Conservation (phyloP, 2,113 vertebrate genomes). For the Saiga tatarica region DNA sequence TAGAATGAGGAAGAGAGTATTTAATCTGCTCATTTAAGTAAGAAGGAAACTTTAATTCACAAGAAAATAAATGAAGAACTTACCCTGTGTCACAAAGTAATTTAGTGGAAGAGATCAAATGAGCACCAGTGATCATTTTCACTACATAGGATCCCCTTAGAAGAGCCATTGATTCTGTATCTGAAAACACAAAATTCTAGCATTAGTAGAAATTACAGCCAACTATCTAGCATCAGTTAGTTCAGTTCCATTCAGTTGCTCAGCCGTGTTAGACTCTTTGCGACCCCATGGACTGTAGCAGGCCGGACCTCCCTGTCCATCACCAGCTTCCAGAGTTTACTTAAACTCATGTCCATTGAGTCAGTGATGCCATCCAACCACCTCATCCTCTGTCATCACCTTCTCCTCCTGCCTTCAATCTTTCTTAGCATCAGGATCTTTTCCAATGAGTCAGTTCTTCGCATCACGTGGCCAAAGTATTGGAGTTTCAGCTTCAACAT, state of each 20-base stretch:
- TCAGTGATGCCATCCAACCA: not conserved
- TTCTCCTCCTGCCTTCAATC: not conserved
- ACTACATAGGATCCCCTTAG: not conserved
- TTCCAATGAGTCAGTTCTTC: not conserved
- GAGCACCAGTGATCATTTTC: not conserved
- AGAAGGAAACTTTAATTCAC: not conserved
- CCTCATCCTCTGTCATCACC: not conserved
- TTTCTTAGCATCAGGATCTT: not conserved
- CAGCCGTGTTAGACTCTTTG: fast-evolving
- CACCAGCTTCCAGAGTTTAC: not conserved
- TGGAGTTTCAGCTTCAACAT: not conserved
- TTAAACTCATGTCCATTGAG: not conserved
- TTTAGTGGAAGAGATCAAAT: not conserved
- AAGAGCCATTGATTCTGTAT: not conserved
- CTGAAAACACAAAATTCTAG: not conserved
- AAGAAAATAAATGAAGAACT: not conserved
- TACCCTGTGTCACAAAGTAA: not conserved
- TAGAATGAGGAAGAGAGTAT: not conserved
- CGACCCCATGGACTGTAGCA: fast-evolving
- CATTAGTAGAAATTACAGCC: not conserved
- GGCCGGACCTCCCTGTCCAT: not conserved
- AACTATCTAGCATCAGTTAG: not conserved
- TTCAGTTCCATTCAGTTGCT: not conserved
- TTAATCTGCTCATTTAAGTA: not conserved
- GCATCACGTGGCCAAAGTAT: not conserved